Percentiles rank a stretch among this genome's conserved stretches.
Evolutionary conservation across 2,113 vertebrate genomes (phyloP).

Genomic region (Onychorhynchus coronatus): DNA sequence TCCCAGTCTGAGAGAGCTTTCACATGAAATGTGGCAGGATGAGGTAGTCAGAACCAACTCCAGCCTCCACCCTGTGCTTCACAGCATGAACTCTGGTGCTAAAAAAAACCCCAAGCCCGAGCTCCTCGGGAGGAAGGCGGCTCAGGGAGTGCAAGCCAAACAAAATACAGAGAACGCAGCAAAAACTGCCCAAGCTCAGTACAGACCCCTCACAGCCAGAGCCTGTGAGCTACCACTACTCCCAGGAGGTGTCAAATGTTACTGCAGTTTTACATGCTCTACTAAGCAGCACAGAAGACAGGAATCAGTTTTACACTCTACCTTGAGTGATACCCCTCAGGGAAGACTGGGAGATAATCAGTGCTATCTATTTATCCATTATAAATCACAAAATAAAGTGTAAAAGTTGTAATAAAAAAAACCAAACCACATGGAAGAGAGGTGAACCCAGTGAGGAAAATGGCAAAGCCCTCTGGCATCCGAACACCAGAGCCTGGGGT

Average conservation of each 20-base stretch:
- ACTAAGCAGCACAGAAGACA: background rate
- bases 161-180: background rate
- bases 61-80: background rate
- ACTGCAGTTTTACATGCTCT: background rate
- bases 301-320: background rate
- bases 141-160: background rate
- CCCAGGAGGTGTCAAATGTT: background rate
- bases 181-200: background rate
- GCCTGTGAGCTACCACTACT: background rate
- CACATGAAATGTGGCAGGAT: background rate
- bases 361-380: background rate
- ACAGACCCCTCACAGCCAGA: background rate
- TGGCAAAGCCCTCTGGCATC: background rate
- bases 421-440: background rate
- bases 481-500: background rate
- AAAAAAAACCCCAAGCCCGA: background rate
- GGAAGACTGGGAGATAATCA: background rate
- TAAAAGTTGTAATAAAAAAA: background rate
- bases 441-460: background rate
- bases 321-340: background rate
- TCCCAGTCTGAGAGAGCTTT: background rate
- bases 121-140: background rate
- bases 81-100: background rate
- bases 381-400: background rate
- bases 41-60: background rate